A percentile compares a stretch with the other conserved stretches of the same genome.
These are phyloP conservation scores for Lacanobia oleracea DNA, from an alignment of 2,888 invertebrate genomes.

Conservation along the genomic window DNA sequence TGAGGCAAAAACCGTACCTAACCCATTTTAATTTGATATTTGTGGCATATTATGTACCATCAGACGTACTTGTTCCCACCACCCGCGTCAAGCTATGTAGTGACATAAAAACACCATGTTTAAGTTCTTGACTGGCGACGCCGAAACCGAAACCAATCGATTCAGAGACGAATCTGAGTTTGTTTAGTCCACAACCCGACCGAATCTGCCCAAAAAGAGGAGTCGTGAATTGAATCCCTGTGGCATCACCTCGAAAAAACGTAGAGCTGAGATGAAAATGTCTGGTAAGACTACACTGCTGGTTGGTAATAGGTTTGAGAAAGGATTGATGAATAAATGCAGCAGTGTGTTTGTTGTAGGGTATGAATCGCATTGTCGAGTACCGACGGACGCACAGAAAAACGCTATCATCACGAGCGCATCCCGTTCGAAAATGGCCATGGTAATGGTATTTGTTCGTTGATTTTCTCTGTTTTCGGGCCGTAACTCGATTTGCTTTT, in stretches of 20 bases:
- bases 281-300: slow-evolving; percentile 65
- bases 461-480: slow-evolving; percentile 89
- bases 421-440: slow-evolving; percentile 87
- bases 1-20: slow-evolving; percentile 35
- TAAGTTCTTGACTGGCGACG: slow-evolving; percentile 67
- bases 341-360: slow-evolving; percentile 67
- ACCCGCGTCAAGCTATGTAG: slow-evolving; percentile 64
- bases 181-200: slow-evolving; percentile 84
- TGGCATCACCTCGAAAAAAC: slow-evolving; percentile 43
- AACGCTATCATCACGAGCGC: slow-evolving; percentile 88
- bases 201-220: slow-evolving; percentile 86
- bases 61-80: slow-evolving; percentile 69
- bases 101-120: slow-evolving; percentile 69
- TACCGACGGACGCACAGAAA: slow-evolving; percentile 77
- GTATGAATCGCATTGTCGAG: slow-evolving; percentile 20
- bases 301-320: background rate
- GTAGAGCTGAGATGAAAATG: slow-evolving; percentile 1
- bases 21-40: slow-evolving; percentile 53
- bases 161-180: slow-evolving; percentile 83
- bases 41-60: slow-evolving; percentile 37
- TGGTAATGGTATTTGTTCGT: slow-evolving; percentile 89
- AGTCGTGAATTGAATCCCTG: slow-evolving; percentile 86
- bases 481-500: slow-evolving; percentile 90
- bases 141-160: slow-evolving; percentile 83
- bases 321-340: background rate